Conservation (phyloP, 2,888 invertebrate species). For the Conistra vaccinii region DNA sequence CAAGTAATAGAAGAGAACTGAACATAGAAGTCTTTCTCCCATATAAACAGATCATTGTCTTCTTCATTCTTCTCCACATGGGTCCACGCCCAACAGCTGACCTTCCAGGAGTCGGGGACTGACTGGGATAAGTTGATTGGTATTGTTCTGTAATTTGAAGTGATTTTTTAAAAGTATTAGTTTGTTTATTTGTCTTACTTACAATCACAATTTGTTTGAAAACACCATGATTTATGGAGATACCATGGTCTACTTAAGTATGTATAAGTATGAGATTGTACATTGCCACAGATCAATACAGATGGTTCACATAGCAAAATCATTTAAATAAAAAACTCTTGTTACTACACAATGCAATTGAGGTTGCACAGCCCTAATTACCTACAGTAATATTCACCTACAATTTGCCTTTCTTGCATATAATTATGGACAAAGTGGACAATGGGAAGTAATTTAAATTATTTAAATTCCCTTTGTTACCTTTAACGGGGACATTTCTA, state of each 20-base stretch:
- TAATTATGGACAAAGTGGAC: too few relatives aligned
- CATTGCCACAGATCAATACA: not conserved
- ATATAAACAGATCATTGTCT: slow-evolving; percentile 84
- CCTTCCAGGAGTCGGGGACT: slow-evolving; percentile 71
- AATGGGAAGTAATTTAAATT: too few relatives aligned
- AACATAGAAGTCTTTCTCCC: slow-evolving; percentile 91
- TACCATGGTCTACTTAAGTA: not conserved
- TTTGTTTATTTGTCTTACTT: too few relatives aligned
- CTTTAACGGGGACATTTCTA: too few relatives aligned
- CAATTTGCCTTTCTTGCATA: too few relatives aligned
- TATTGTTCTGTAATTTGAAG: slow-evolving; percentile 69
- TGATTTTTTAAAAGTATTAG: not conserved
- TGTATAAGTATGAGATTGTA: not conserved
- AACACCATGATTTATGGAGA: not conserved
- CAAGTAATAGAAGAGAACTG: slow-evolving; percentile 88
- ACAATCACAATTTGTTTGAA: not conserved
- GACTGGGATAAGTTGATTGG: slow-evolving; percentile 68
- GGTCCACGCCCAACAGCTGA: slow-evolving; percentile 77
- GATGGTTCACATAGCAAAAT: too few relatives aligned
- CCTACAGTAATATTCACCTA: too few relatives aligned
- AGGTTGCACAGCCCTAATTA: too few relatives aligned
- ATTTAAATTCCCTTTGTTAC: too few relatives aligned
- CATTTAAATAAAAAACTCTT: too few relatives aligned
- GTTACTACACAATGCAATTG: too few relatives aligned
- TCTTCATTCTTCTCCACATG: slow-evolving; percentile 71